Percentiles rank a stretch among this genome's conserved stretches.
Conservation (phyloP, 1,140 invertebrate genomes). For the Colletes gigas region DNA sequence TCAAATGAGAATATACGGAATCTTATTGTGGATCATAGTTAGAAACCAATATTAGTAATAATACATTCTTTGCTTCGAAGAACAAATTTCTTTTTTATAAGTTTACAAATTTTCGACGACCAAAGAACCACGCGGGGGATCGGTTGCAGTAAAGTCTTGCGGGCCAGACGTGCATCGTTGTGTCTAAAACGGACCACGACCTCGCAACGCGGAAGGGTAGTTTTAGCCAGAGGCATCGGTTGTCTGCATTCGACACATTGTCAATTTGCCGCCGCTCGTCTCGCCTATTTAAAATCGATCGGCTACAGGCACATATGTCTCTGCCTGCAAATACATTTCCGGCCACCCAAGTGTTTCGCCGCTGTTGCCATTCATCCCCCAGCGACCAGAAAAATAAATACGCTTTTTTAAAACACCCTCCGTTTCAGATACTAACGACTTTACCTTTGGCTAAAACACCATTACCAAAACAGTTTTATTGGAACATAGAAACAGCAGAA, state of each 20-base stretch:
- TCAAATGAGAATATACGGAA: too few relatives aligned
- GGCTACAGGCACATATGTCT: conserved; percentile 66
- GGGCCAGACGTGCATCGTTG: background rate
- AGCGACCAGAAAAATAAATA: background rate
- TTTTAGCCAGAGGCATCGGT: conserved; percentile 74
- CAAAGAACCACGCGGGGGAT: background rate
- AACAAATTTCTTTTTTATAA: too few relatives aligned
- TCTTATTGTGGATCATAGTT: too few relatives aligned
- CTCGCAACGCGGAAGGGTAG: conserved; percentile 64
- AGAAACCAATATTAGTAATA: too few relatives aligned
- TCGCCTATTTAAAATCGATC: conserved; percentile 78
- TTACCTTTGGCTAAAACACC: too few relatives aligned
- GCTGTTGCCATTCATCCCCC: conserved; percentile 24
- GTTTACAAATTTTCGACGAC: too few relatives aligned
- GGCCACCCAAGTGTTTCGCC: conserved; percentile 43
- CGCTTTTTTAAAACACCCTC: too few relatives aligned
- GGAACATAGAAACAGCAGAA: too few relatives aligned
- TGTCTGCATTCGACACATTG: conserved; percentile 79
- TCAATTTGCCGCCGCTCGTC: conserved; percentile 76
- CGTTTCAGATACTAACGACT: too few relatives aligned
- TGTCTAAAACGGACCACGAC: conserved; percentile 45
- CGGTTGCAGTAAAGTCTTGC: background rate
- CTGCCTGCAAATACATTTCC: conserved; percentile 55
- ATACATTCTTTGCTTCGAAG: too few relatives aligned
- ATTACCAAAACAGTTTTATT: too few relatives aligned